Evolutionary conservation across 2,888 invertebrate genomes (phyloP).

Genomic region (Drosophila conformis): DNA sequence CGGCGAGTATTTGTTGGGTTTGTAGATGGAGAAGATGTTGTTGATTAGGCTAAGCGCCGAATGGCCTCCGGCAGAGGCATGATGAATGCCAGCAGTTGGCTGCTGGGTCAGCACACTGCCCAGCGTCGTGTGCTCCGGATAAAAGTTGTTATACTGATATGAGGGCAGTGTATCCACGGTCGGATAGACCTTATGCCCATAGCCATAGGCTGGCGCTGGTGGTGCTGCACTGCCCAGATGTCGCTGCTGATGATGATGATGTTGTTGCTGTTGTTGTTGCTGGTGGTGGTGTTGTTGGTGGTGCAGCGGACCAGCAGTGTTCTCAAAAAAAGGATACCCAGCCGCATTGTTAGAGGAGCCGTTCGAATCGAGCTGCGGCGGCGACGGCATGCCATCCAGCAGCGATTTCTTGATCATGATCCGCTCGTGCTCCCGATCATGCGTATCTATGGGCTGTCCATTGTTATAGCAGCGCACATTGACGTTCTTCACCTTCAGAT

Average conservation of each 20-base stretch:
- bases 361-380: constrained; percentile 79
- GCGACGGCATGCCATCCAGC: constrained; percentile 84
- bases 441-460: constrained; percentile 83
- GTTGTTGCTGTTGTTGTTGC: constrained; percentile 12
- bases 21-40: constrained; percentile 85
- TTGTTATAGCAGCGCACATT: constrained; percentile 84
- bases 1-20: constrained; percentile 85
- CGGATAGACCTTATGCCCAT: constrained; percentile 84
- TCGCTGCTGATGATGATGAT: constrained; percentile 30
- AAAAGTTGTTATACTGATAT: constrained; percentile 85
- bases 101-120: constrained; percentile 80
- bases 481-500: constrained; percentile 83
- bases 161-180: constrained; percentile 81
- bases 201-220: constrained; percentile 48
- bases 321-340: constrained; percentile 83
- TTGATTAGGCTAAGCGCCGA: constrained; percentile 84
- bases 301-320: constrained; percentile 80
- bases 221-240: constrained; percentile 34
- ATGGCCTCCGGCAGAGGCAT: constrained; percentile 80
- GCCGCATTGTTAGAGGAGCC: constrained; percentile 58
- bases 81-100: constrained; percentile 77
- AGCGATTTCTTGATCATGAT: constrained; percentile 84
- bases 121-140: constrained; percentile 79
- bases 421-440: constrained; percentile 84
- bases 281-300: constrained; percentile 36